Evolutionary conservation across 2,888 invertebrate species (phyloP).

Genomic region (Gastrophysa polygoni): DNA sequence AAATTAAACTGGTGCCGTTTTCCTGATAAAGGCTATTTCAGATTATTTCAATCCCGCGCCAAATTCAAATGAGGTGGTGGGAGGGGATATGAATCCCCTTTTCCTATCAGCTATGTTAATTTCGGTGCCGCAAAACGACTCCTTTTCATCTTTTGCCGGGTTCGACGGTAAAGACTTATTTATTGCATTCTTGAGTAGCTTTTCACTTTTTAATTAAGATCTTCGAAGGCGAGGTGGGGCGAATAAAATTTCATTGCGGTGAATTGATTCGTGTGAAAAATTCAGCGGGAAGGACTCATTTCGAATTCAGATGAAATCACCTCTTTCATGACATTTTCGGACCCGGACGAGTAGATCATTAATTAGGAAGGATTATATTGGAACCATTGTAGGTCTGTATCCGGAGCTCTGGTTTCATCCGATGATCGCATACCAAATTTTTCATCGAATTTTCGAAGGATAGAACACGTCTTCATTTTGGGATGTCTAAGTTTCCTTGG

Average conservation of each 20-base stretch:
- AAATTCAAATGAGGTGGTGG: slow-evolving; percentile 28
- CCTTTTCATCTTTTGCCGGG: slow-evolving; percentile 35
- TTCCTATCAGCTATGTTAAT: slow-evolving; percentile 41
- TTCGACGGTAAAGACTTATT: slow-evolving; percentile 44
- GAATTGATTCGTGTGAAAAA: neutral
- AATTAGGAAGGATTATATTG: no score
- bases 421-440: no score
- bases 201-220: slow-evolving; percentile 42
- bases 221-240: slow-evolving; percentile 37
- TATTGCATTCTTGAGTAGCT: slow-evolving; percentile 38
- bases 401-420: no score
- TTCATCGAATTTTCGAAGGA: no score
- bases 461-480: no score
- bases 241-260: slow-evolving; percentile 34
- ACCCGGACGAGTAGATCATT: no score
- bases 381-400: no score
- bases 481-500: no score
- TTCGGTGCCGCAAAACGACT: slow-evolving; percentile 33
- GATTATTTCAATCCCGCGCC: slow-evolving; percentile 41
- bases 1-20: slow-evolving; percentile 40
- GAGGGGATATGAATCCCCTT: slow-evolving; percentile 41
- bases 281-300: neutral
- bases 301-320: no score
- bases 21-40: slow-evolving; percentile 35
- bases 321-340: no score